These are phyloP conservation scores for Sandelia bainsii DNA, from an alignment of 2,797 vertebrate species.

Conservation along the genomic window DNA sequence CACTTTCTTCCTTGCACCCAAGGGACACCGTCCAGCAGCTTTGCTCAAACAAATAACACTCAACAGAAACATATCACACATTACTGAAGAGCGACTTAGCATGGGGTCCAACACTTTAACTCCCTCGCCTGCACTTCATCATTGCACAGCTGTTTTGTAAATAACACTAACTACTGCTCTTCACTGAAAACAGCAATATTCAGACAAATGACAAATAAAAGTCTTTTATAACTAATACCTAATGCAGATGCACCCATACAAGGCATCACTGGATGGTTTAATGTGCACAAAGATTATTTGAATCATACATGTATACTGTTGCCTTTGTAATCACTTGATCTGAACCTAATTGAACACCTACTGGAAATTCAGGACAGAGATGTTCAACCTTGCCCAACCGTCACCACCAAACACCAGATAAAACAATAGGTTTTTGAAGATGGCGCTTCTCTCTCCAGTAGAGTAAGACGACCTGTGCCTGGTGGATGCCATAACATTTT, in stretches of 20 bases:
- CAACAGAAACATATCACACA: constrained; percentile 10
- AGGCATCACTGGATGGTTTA: background rate
- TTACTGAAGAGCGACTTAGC: background rate
- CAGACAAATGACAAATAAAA: background rate
- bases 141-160: background rate
- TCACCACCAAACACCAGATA: background rate
- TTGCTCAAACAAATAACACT: constrained; percentile 40
- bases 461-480: background rate
- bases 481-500: constrained; percentile 1
- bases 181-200: background rate
- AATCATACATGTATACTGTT: background rate
- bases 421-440: background rate
- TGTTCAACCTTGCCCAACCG: background rate
- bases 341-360: background rate
- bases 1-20: constrained; percentile 23
- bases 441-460: background rate
- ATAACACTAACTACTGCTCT: background rate
- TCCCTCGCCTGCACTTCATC: background rate
- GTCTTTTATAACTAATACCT: too few species aligned
- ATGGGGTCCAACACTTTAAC: background rate
- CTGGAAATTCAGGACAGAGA: background rate
- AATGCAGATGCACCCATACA: background rate
- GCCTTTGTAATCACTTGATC: background rate
- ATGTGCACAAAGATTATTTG: background rate
- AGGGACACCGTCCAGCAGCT: constrained; percentile 35